A percentile compares a stretch with the other conserved stretches of the same genome.
Conservation (phyloP, 1,140 invertebrate genomes). For the Diorhabda sublineata region DNA sequence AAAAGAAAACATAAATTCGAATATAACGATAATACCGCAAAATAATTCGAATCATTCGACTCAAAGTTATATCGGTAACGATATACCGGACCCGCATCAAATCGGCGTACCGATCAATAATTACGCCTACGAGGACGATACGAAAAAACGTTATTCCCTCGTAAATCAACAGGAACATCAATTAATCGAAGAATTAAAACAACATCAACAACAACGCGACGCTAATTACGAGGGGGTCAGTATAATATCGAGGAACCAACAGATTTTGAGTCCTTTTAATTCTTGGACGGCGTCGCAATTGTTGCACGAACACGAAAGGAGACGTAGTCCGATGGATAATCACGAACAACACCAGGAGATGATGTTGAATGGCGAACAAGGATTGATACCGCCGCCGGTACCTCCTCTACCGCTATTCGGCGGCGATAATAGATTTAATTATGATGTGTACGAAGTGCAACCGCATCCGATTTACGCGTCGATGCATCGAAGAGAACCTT, state of each 20-base stretch:
- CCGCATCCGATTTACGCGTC: slow-evolving; percentile 44
- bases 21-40: slow-evolving; percentile 45
- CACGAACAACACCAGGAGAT: slow-evolving; percentile 39
- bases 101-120: slow-evolving; percentile 45
- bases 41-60: slow-evolving; percentile 32
- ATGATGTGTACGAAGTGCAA: slow-evolving; percentile 46
- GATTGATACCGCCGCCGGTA: slow-evolving; percentile 41
- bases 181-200: slow-evolving; percentile 46
- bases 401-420: slow-evolving; percentile 45
- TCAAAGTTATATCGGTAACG: slow-evolving; percentile 36
- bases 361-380: slow-evolving; percentile 35
- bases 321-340: slow-evolving; percentile 50
- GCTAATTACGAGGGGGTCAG: slow-evolving; percentile 41
- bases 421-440: slow-evolving; percentile 41
- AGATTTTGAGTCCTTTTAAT: slow-evolving; percentile 53
- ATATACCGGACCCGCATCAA: slow-evolving; percentile 44
- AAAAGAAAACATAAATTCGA: slow-evolving; percentile 42
- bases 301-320: slow-evolving; percentile 57
- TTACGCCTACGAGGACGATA: slow-evolving; percentile 46
- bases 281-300: slow-evolving; percentile 58
- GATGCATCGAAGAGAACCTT: slow-evolving; percentile 47
- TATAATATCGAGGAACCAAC: slow-evolving; percentile 46
- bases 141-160: slow-evolving; percentile 51
- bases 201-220: slow-evolving; percentile 40
- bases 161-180: slow-evolving; percentile 48